Conservation (phyloP, 1,140 invertebrate species). For the Diabrotica virgifera region DNA sequence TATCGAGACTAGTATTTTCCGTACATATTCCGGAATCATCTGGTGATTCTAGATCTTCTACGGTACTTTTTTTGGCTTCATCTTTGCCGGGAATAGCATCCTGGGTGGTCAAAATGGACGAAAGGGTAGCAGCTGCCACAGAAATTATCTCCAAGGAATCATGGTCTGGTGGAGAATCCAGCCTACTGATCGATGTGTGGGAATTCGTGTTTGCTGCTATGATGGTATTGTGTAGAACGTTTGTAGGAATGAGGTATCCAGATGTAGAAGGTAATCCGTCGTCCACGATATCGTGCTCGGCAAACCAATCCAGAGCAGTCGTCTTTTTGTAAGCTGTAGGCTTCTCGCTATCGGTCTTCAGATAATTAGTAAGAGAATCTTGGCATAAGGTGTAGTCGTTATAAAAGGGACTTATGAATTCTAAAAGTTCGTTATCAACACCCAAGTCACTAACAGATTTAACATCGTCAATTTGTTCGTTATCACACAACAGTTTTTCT, state of each 20-base stretch:
- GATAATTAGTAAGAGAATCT: conserved; percentile 11
- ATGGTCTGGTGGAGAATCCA: conserved; percentile 52
- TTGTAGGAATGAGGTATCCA: conserved; percentile 57
- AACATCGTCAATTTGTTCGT: conserved; percentile 68
- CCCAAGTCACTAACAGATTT: conserved; percentile 50
- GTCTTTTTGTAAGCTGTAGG: conserved; percentile 7
- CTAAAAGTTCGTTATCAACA: conserved; percentile 58
- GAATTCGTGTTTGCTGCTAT: conserved; percentile 27
- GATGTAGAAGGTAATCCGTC: conserved; percentile 40
- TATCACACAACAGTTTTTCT: conserved; percentile 86
- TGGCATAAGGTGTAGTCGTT: conserved; percentile 33
- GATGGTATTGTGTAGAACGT: conserved; percentile 42
- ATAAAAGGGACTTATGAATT: conserved; percentile 70
- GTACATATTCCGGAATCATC: conserved; percentile 69
- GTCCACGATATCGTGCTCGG: conserved; percentile 41
- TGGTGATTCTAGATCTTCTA: conserved; percentile 47
- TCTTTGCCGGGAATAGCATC: conserved; percentile 30
- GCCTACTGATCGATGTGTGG: conserved; percentile 23
- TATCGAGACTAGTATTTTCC: conserved; percentile 66
- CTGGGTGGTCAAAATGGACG: conserved; percentile 57
- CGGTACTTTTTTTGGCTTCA: conserved; percentile 5
- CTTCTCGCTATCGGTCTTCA: conserved; percentile 5
- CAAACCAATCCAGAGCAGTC: background rate
- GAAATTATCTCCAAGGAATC: conserved; percentile 58
- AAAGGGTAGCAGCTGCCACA: conserved; percentile 65